A percentile compares a stretch with the other conserved stretches of the same genome.
Evolutionary conservation across 2,113 vertebrate species (phyloP).

Genomic region (Cryptotis parvus): DNA sequence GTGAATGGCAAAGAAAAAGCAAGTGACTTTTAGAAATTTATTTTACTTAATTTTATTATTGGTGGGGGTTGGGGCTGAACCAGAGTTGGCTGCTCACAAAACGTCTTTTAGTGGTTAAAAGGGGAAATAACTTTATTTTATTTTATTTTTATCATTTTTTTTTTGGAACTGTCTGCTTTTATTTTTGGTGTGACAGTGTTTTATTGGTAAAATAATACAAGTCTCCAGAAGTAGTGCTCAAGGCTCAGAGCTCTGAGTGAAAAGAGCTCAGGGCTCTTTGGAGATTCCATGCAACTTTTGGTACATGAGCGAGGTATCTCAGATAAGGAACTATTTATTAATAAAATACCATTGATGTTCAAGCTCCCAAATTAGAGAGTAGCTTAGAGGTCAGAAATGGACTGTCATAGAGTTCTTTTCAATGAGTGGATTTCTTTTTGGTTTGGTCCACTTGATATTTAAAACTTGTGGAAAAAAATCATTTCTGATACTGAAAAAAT

Average conservation of each 20-base stretch:
- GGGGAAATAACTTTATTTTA: conserved; percentile 16
- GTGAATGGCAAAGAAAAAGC: neutral
- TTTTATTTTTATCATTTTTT: too few species aligned
- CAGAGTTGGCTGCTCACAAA: too few species aligned
- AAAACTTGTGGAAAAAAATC: neutral
- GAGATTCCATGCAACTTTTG: neutral
- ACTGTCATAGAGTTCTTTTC: neutral
- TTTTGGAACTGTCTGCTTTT: neutral
- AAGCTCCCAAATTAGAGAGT: neutral
- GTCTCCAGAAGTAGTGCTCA: neutral
- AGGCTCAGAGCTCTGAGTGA: too few species aligned
- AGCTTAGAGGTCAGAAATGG: neutral
- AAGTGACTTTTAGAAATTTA: neutral
- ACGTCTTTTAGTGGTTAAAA: neutral
- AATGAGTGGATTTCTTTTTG: neutral
- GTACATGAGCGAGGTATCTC: neutral
- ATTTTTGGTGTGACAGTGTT: neutral
- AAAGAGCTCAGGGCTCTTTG: neutral
- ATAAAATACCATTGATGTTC: too few species aligned
- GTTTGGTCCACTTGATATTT: neutral
- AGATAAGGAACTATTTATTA: neutral
- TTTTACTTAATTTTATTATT: neutral
- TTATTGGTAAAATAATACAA: neutral
- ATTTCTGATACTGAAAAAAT: conserved; percentile 6
- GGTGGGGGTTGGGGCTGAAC: too few species aligned